phyloP scores from a whole-genome alignment of 2,888 invertebrate genomes.

The Drosophila siamana region DNA sequence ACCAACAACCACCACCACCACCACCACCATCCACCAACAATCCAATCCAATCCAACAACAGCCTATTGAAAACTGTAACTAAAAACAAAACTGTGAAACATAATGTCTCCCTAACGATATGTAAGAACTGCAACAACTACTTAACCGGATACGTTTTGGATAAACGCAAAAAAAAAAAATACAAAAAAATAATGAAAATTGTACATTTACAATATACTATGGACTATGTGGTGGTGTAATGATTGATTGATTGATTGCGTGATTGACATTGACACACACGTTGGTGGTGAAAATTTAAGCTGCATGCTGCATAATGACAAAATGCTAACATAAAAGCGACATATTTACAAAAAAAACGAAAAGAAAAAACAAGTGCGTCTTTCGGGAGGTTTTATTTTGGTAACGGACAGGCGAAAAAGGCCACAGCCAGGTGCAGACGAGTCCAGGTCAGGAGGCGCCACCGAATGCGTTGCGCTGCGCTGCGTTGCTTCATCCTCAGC shows the following conservation, averaged over 20 bases:
- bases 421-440: constrained; percentile 40
- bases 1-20: constrained; percentile 27
- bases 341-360: constrained; percentile 15
- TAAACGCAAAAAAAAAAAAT: constrained; percentile 1
- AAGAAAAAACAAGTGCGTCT: constrained; percentile 27
- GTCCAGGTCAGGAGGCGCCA: constrained; percentile 29
- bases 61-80: constrained; percentile 74
- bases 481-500: constrained; percentile 40
- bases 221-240: constrained; percentile 72
- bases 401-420: constrained; percentile 64
- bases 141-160: constrained; percentile 63
- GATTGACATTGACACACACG: constrained; percentile 37
- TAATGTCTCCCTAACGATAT: constrained; percentile 44
- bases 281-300: constrained; percentile 72
- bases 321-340: constrained; percentile 57
- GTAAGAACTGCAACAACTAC: constrained; percentile 32
- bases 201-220: constrained; percentile 42
- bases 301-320: constrained; percentile 59
- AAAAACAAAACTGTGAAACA: constrained; percentile 61
- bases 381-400: constrained; percentile 69
- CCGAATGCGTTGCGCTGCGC: constrained; percentile 15
- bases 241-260: constrained; percentile 64
- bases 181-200: constrained; percentile 5
- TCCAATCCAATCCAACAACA: constrained; percentile 56
- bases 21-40: constrained; percentile 28